Percentiles rank a stretch among this genome's conserved stretches.
Conservation (phyloP, 1,140 invertebrate species). For the Paraescarpia echinospica region DNA sequence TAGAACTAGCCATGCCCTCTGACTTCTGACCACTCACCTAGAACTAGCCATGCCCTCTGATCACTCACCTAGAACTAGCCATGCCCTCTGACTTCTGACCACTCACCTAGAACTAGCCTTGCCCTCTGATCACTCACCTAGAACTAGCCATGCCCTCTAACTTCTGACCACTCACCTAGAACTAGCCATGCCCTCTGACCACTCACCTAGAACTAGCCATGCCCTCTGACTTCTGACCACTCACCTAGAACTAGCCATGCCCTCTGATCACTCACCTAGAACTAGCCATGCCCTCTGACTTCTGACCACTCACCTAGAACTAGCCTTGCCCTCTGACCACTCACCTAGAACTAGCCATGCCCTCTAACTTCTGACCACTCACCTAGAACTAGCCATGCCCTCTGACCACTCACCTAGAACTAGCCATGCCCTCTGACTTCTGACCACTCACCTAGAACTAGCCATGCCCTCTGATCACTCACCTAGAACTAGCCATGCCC, state of each 20-base stretch:
- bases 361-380: no score
- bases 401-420: slow-evolving; percentile 29
- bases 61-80: no score
- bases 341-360: no score
- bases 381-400: slow-evolving; percentile 34
- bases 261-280: slow-evolving; percentile 31
- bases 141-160: no score
- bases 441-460: slow-evolving; percentile 4
- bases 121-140: slow-evolving; percentile 32
- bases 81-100: no score
- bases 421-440: no score
- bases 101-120: slow-evolving; percentile 31
- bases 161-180: not conserved
- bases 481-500: no score
- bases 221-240: no score
- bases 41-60: slow-evolving; percentile 40
- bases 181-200: slow-evolving; percentile 40
- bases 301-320: not conserved
- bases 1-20: no score
- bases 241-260: slow-evolving; percentile 32
- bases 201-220: no score
- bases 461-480: slow-evolving; percentile 44
- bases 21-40: not conserved
- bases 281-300: no score
- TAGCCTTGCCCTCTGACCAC: slow-evolving; percentile 40